Evolutionary conservation across 2,888 invertebrate genomes (phyloP).

Genomic region (Parnassius glacialis): DNA sequence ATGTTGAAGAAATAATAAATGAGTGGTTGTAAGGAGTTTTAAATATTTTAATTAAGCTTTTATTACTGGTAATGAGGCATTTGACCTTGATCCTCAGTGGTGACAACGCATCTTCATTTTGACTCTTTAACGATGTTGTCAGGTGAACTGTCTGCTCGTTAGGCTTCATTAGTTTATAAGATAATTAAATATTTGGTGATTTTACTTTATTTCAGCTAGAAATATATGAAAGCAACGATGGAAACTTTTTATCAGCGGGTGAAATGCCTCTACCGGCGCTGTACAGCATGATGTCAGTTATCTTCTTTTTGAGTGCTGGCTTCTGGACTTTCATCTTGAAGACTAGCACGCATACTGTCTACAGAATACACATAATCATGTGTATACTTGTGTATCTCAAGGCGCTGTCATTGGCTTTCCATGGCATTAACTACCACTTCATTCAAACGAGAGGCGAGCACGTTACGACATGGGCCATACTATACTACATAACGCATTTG

Average conservation of each 20-base stretch:
- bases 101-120: too few relatives aligned
- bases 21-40: too few relatives aligned
- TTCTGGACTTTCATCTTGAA: conserved; percentile 95
- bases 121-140: too few relatives aligned
- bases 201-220: conserved; percentile 82
- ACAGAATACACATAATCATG: conserved; percentile 98
- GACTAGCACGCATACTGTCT: conserved; percentile 91
- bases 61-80: too few relatives aligned
- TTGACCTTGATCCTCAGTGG: too few relatives aligned
- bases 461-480: conserved; percentile 97
- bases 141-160: too few relatives aligned
- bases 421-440: conserved; percentile 96
- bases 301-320: conserved; percentile 93
- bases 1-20: too few relatives aligned
- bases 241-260: conserved; percentile 95
- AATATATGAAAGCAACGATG: conserved; percentile 92
- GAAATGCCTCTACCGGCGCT: conserved; percentile 97
- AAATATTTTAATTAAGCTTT: too few relatives aligned
- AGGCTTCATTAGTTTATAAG: too few relatives aligned
- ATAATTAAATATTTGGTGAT: background rate
- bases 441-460: conserved; percentile 96
- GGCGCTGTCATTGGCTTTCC: conserved; percentile 94
- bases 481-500: conserved; percentile 99
- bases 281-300: conserved; percentile 94
- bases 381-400: conserved; percentile 95